Base-by-base conservation (phyloP, 2,888 invertebrate genomes). In the Trichopria drosophilae region DNA sequence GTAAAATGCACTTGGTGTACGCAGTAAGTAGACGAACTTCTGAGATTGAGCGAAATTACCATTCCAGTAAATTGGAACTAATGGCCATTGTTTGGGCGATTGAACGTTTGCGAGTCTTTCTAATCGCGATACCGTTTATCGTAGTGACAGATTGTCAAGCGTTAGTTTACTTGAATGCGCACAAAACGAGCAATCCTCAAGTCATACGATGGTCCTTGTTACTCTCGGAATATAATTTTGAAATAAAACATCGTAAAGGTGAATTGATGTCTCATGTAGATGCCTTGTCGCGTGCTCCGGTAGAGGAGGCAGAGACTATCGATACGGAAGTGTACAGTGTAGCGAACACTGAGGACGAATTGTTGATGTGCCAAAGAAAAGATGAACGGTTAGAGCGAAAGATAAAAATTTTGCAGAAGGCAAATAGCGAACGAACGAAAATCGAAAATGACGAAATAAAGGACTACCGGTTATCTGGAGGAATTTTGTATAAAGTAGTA, bases 51-150 rank as follows among this genome's bases (percentile, higher is more conserved):
- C 7, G 29, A 5, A 29, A 10, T 12, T n/a, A n/a, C n/a, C n/a
- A n/a, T n/a, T n/a, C n/a, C n/a, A n/a, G n/a, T n/a, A n/a, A n/a
- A n/a, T n/a, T 29, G 6, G 42, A 42, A 28, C 42, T 28, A 7
- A 42, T 42, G 42, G 42, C 31, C 3, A 28, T 42, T 4, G 31
- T 42, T 3, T 42, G 42, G 42, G 3, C 42, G 5, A 12, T 42
- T 6, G 39, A 24, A 36, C 36, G 36, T 6, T 10, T 36, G 20
- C 16, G 36, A 12, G n/a, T 9, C 6, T 9, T 36, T 16, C 13
- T 36, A 10, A 36, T 36, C 9, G n/a, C n/a, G n/a, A n/a, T n/a
- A n/a, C n/a, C n/a, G n/a, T n/a, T n/a, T n/a, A n/a, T n/a, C n/a
- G n/a, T n/a, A n/a, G n/a, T n/a, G n/a, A n/a, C n/a, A n/a, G n/a